phyloP scores from a whole-genome alignment of 2,797 vertebrate species.

The Hapalemur alaotrensis region DNA sequence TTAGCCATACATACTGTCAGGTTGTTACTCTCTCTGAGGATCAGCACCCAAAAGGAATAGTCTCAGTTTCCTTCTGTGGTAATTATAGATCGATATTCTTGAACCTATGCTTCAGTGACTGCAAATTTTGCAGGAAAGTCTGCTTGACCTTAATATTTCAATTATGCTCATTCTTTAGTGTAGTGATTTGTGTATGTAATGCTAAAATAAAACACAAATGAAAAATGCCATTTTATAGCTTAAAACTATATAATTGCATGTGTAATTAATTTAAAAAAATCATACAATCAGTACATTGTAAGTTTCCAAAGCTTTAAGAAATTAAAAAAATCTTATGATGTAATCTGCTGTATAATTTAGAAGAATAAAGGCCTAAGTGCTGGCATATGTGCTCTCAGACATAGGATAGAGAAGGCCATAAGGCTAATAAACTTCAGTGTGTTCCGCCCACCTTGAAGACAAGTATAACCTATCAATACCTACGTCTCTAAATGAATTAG shows the following conservation, averaged over 20 bases:
- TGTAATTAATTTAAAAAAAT: background rate
- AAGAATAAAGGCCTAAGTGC: background rate
- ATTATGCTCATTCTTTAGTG: background rate
- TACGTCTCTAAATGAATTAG: background rate
- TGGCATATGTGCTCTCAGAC: background rate
- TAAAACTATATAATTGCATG: background rate
- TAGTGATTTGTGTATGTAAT: background rate
- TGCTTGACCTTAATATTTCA: background rate
- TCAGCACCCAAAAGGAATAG: too few species aligned
- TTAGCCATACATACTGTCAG: background rate
- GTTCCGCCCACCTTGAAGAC: background rate
- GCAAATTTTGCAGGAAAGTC: background rate
- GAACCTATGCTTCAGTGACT: background rate
- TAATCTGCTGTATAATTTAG: background rate
- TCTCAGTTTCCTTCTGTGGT: background rate
- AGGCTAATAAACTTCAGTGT: background rate
- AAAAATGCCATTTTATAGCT: background rate
- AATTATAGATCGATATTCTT: background rate
- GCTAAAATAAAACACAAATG: background rate
- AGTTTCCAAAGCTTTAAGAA: background rate
- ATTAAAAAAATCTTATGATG: background rate
- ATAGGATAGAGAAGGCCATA: background rate
- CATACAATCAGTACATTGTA: background rate
- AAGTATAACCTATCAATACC: background rate
- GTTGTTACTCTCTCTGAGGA: background rate